phyloP scores from a whole-genome alignment of 2,797 vertebrate genomes.

The Pseudochromis fuscus region DNA sequence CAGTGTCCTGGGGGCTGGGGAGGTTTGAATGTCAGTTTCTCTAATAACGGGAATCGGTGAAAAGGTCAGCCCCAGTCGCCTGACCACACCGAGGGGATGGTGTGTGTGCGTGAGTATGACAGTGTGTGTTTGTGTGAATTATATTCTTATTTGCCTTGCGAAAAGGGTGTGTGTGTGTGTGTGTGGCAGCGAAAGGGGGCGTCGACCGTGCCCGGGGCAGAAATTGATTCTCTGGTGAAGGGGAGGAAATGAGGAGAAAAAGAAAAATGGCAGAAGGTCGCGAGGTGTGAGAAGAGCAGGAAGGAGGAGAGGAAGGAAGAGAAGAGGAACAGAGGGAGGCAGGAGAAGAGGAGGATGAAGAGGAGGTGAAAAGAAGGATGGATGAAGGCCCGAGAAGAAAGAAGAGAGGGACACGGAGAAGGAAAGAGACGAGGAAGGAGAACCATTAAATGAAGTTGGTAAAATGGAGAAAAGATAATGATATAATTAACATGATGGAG shows the following conservation, averaged over 20 bases:
- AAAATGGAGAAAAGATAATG: too few species aligned
- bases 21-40: conserved; percentile 88
- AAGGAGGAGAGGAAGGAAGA: conserved; percentile 20
- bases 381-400: background rate
- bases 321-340: background rate
- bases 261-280: conserved; percentile 80
- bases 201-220: conserved; percentile 74
- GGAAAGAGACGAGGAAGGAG: background rate
- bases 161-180: conserved; percentile 30
- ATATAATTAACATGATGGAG: too few species aligned
- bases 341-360: conserved; percentile 1
- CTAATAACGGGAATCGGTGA: conserved; percentile 86
- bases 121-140: conserved; percentile 49
- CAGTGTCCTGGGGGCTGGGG: conserved; percentile 81
- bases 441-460: too few species aligned
- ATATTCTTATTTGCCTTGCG: conserved; percentile 60
- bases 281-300: conserved; percentile 47
- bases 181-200: conserved; percentile 42
- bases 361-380: background rate
- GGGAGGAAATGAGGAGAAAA: conserved; percentile 84
- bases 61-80: conserved; percentile 84
- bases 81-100: conserved; percentile 72
- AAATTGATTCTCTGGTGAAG: conserved; percentile 82
- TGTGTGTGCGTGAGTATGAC: conserved; percentile 41
- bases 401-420: background rate